These are phyloP conservation scores for Maccullochella peelii DNA, from an alignment of 2,113 vertebrate species.

Conservation along the genomic window DNA sequence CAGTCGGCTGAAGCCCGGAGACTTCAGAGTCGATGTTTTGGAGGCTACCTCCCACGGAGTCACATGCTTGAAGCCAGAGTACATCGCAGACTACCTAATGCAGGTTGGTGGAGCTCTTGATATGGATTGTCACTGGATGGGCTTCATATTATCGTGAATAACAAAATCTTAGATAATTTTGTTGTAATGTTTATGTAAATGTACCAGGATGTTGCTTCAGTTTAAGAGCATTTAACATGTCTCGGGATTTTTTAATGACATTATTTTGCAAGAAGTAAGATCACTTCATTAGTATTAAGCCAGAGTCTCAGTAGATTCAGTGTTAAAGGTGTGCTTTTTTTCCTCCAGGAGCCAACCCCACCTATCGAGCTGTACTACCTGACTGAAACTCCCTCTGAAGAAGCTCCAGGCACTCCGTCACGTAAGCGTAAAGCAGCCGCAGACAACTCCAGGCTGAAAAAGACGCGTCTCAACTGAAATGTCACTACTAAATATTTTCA, in stretches of 20 bases:
- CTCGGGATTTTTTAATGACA: background rate
- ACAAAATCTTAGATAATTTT: background rate
- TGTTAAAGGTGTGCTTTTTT: background rate
- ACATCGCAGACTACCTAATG: constrained; percentile 97
- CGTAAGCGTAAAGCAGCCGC: constrained; percentile 90
- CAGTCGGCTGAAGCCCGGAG: constrained; percentile 89
- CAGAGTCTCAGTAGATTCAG: background rate
- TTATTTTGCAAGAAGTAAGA: background rate
- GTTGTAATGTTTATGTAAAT: background rate
- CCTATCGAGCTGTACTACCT: constrained; percentile 87
- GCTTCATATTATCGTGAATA: background rate
- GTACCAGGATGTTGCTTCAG: background rate
- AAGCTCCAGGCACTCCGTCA: constrained; percentile 74
- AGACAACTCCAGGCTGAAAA: constrained; percentile 84
- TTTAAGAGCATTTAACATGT: background rate
- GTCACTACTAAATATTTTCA: background rate
- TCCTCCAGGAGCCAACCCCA: constrained; percentile 89
- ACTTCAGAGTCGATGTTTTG: constrained; percentile 84
- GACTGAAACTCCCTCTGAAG: constrained; percentile 75
- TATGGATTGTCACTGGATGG: background rate
- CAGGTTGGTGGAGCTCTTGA: constrained; percentile 84
- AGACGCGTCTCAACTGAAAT: constrained; percentile 84
- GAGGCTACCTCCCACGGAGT: constrained; percentile 89
- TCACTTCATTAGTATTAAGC: too few relatives aligned
- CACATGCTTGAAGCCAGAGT: constrained; percentile 92